phyloP scores from a whole-genome alignment of 2,797 vertebrate genomes.

The Trachops cirrhosus region DNA sequence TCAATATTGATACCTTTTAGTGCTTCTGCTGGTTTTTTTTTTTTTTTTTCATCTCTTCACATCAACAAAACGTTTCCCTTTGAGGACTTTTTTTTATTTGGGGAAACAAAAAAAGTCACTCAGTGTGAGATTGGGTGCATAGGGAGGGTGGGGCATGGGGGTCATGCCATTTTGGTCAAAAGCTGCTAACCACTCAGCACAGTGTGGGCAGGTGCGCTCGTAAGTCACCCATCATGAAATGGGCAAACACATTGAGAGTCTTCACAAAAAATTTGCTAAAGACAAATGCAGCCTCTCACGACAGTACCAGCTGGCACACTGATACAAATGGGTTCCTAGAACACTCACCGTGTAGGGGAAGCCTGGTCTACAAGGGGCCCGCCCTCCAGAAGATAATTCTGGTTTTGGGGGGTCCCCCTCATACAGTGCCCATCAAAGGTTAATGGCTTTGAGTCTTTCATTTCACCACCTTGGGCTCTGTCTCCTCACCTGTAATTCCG shows the following conservation, averaged over 20 bases:
- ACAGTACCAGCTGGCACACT: neutral
- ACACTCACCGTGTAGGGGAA: neutral
- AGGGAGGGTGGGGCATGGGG: neutral
- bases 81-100: neutral
- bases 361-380: neutral
- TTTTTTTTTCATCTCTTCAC: neutral
- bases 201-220: neutral
- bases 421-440: neutral
- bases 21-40: neutral
- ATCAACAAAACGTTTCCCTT: neutral
- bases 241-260: neutral
- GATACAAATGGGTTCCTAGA: neutral
- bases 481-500: neutral
- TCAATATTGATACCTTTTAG: neutral
- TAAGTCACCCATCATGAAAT: neutral
- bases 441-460: neutral
- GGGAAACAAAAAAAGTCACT: neutral
- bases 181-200: neutral
- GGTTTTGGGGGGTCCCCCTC: neutral
- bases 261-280: neutral
- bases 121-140: neutral
- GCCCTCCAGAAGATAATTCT: neutral
- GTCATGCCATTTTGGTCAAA: neutral
- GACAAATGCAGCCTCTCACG: neutral
- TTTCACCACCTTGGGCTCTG: neutral